Conservation (phyloP, 2,888 invertebrate genomes). For the Phalera bucephala region DNA sequence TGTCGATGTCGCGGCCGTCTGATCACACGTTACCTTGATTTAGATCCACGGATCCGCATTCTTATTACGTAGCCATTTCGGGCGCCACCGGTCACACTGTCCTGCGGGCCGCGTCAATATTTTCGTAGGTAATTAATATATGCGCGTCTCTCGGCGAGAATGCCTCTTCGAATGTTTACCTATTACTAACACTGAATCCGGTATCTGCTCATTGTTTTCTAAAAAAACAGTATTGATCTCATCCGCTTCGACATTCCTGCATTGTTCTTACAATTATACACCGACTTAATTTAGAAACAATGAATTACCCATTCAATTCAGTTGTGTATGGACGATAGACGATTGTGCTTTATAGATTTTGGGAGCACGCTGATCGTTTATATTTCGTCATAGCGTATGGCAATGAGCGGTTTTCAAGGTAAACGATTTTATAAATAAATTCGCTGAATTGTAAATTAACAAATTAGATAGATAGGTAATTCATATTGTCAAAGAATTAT, state of each 20-base stretch:
- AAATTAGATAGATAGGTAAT: slow-evolving; percentile 52
- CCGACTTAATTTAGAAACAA: slow-evolving; percentile 19
- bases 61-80: slow-evolving; percentile 66
- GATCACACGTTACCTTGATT: slow-evolving; percentile 74
- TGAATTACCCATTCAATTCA: slow-evolving; percentile 25
- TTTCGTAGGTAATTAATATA: slow-evolving; percentile 75
- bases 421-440: slow-evolving; percentile 62
- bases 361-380: slow-evolving; percentile 43
- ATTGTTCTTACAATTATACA: slow-evolving; percentile 22
- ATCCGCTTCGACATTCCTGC: slow-evolving; percentile 19
- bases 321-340: slow-evolving; percentile 13
- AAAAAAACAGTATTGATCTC: slow-evolving; percentile 9
- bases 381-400: slow-evolving; percentile 62
- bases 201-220: slow-evolving; percentile 1
- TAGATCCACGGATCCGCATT: slow-evolving; percentile 78
- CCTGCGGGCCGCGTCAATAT: slow-evolving; percentile 66
- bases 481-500: slow-evolving; percentile 44
- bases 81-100: slow-evolving; percentile 61
- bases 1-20: slow-evolving; percentile 46
- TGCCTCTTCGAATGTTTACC: slow-evolving; percentile 53
- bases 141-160: slow-evolving; percentile 50
- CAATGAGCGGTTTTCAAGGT: slow-evolving; percentile 67
- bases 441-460: slow-evolving; percentile 58
- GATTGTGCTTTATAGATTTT: slow-evolving; percentile 21
- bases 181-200: slow-evolving; percentile 19